These are phyloP conservation scores for Brachystomella parvula DNA, from an alignment of 1,140 invertebrate species.

Conservation along the genomic window DNA sequence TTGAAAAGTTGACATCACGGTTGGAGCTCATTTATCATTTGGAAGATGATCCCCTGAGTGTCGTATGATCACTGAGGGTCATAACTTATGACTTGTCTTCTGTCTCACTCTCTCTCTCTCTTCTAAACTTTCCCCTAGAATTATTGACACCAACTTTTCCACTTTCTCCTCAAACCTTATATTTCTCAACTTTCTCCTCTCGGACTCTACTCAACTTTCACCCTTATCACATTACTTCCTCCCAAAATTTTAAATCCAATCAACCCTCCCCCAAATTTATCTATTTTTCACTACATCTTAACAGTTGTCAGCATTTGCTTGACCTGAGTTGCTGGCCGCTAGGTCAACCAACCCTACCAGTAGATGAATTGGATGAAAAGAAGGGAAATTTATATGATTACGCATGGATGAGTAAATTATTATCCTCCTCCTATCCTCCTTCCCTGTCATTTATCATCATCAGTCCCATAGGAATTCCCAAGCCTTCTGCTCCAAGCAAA, in stretches of 20 bases:
- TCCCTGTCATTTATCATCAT: background rate
- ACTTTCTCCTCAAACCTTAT: background rate
- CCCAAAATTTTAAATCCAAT: no score
- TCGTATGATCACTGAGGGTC: slow-evolving; percentile 25
- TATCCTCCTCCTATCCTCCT: no score
- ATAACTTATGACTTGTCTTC: slow-evolving; percentile 28
- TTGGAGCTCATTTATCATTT: slow-evolving; percentile 30
- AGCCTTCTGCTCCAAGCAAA: background rate
- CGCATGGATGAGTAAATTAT: background rate
- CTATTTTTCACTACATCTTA: no score
- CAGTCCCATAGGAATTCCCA: background rate
- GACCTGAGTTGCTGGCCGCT: background rate
- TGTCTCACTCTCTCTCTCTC: no score
- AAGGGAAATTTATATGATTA: slow-evolving; percentile 2
- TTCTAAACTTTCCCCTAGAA: slow-evolving; percentile 18
- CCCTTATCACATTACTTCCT: no score
- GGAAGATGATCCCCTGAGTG: slow-evolving; percentile 23
- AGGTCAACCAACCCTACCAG: no score
- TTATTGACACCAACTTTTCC: background rate
- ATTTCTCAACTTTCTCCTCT: background rate
- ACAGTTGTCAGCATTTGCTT: background rate
- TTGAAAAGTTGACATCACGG: background rate
- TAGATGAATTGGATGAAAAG: background rate
- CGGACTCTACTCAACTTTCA: no score
- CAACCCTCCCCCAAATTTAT: no score